Base-by-base conservation (phyloP, 2,888 invertebrate species). In the Pharmacophagus antenor region DNA sequence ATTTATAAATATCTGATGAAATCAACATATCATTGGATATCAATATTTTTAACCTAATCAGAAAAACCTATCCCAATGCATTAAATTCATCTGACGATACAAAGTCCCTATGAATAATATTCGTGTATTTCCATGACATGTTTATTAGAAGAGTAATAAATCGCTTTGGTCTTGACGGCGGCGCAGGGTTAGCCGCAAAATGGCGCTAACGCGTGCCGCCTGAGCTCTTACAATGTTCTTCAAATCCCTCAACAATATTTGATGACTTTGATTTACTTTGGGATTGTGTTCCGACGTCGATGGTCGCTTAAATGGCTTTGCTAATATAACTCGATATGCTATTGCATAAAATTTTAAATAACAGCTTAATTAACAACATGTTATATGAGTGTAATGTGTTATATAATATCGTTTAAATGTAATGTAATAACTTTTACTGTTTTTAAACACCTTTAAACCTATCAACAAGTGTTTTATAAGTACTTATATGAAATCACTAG, bases 121-220 rank as follows among this genome's bases (percentile, higher is more conserved):
- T 86, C 85, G 80, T 77, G 74, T 72, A 18, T 74, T 74, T 74
- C 72, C 74, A 77, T 77, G 82, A 88, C 84, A 85, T 86, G 86
- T 87, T 86, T 87, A 88, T 88, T 87, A 88, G 80, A 79, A 72
- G 73, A 74, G 77, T 79, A 78, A 82, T 85, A 85, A 85, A 85
- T 81, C 77, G 72, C 69, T 65, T 67, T 64, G 68, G 69, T 69
- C 67, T 60, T 63, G 57, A 46, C 66, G 67, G 67, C 65, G 67
- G 66, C 65, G 71, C 70, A 66, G 72, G 78, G 80, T 79, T 78
- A 76, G 75, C 85, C 87, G 70, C 86, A 81, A 77, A 84, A 84
- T 80, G 84, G 77, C 70, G 67, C 63, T 63, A 73, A 70, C 88
- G 85, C 87, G 88, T 88, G 88, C 73, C 80, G 71, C 66, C 66